These are phyloP conservation scores for Labrus mixtus DNA, from an alignment of 2,113 vertebrate species.

Conservation along the genomic window DNA sequence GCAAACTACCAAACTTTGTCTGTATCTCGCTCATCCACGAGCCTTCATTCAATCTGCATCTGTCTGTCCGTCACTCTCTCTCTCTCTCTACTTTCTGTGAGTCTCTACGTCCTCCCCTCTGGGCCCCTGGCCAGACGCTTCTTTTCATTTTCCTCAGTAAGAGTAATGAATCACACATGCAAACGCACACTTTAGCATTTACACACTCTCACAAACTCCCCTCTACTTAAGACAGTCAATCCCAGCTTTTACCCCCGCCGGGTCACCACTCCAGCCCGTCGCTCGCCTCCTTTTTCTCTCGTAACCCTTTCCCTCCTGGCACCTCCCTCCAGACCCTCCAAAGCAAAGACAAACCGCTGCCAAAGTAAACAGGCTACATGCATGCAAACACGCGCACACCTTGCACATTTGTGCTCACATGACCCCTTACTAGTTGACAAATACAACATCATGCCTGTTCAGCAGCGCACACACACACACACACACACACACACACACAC, in stretches of 20 bases:
- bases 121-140: slow-evolving; percentile 77
- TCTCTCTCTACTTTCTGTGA: slow-evolving; percentile 44
- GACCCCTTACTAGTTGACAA: slow-evolving; percentile 42
- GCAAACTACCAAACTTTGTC: slow-evolving; percentile 28
- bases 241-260: slow-evolving; percentile 71
- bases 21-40: slow-evolving; percentile 49
- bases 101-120: slow-evolving; percentile 55
- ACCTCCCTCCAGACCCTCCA: slow-evolving; percentile 67
- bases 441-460: slow-evolving; percentile 27
- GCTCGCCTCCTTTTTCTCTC: slow-evolving; percentile 56
- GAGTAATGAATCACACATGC: slow-evolving; percentile 80
- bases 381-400: slow-evolving; percentile 62
- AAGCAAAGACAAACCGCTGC: slow-evolving; percentile 67
- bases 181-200: slow-evolving; percentile 72
- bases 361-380: slow-evolving; percentile 73
- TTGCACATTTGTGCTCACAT: slow-evolving; percentile 53
- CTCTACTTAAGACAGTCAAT: slow-evolving; percentile 81
- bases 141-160: slow-evolving; percentile 81
- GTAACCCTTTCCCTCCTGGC: slow-evolving; percentile 57
- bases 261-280: slow-evolving; percentile 66
- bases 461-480: slow-evolving; percentile 21
- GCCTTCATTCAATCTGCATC: slow-evolving; percentile 63
- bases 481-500: slow-evolving; percentile 2
- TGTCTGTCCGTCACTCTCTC: slow-evolving; percentile 7
- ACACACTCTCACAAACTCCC: slow-evolving; percentile 75